Base-by-base conservation (phyloP, 92 coral and sea anemone genomes). In the Parazoanthus swiftii region DNA sequence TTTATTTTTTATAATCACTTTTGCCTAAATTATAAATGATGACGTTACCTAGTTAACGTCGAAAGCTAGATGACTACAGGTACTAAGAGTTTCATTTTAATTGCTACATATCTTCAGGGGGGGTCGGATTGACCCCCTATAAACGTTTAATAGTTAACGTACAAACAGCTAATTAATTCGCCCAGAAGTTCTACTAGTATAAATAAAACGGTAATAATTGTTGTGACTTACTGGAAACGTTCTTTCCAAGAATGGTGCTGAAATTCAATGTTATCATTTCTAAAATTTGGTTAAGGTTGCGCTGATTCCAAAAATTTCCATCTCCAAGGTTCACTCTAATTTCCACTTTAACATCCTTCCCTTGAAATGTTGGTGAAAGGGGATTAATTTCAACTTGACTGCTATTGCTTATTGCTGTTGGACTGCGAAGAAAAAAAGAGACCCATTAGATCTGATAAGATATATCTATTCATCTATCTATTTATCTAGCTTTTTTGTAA, bases 361-460 rank as follows among this genome's bases (percentile, higher is more conserved):
- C 87, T 84, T 15, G 67, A 84, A 84, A 51, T 29, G 26, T 71
- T 36, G 87, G 87, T 29, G 87, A 84, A 46, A 71, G 2, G 10
- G 79, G 77, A 44, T 21, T 70, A 8, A 84, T 84, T 48, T 84
- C 87, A 33, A 84, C 58, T 84, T 84, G 87, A 20, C 79, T 84
- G 67, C 33, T 84, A 26, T 84, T 84, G 11, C 5, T 15, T 43
- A 84, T 84, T 23, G 72, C 67, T 23, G 42, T 67, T 48, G 48
- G 63, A 26, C 87, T 84, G 76, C 6, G 67, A 66, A 0, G 33
- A 35, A 82, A 66, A 42, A 15, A 18, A 3, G 10, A 18, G 10
- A 5, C 14, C 4, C 42, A 23, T 20, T 8, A 76, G 29, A 44
- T 2, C 13, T 10, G 43, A 74, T 36, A 37, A 15, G 1, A 39